Evolutionary conservation across 2,888 invertebrate species (phyloP).

Genomic region (Crioceris asparagi): DNA sequence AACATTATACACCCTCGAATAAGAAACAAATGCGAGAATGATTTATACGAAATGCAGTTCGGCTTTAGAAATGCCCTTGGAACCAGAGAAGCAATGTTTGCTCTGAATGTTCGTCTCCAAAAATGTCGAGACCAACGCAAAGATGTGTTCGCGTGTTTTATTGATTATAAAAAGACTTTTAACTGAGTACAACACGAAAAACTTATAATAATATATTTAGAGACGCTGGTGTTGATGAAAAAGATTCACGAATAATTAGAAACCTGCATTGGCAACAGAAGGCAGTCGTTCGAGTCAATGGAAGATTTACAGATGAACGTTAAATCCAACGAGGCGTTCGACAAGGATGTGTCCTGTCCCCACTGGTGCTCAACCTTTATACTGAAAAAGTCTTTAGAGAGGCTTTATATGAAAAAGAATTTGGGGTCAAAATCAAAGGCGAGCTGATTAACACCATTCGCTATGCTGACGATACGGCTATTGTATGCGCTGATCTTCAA

Average conservation of each 20-base stretch:
- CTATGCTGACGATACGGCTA: background rate
- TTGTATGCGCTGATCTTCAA: background rate
- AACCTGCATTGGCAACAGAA: conserved; percentile 5
- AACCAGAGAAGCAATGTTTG: conserved; percentile 9
- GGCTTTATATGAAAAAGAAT: no score
- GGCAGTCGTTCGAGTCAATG: conserved; percentile 4
- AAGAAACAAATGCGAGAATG: conserved; percentile 6
- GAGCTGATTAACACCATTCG: no score
- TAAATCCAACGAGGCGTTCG: no score
- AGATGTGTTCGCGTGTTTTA: conserved; percentile 8
- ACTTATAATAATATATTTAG: conserved; percentile 8
- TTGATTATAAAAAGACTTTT: conserved; percentile 13
- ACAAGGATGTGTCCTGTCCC: no score
- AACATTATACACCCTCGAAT: conserved; percentile 7
- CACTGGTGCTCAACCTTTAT: no score
- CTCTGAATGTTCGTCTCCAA: conserved; percentile 8
- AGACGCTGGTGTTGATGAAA: conserved; percentile 2
- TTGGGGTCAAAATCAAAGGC: no score
- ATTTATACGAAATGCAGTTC: conserved; percentile 8
- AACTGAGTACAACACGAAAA: conserved; percentile 10
- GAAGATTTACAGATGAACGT: conserved; percentile 8
- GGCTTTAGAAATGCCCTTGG: conserved; percentile 11
- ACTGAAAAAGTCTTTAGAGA: no score
- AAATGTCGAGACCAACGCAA: conserved; percentile 8
- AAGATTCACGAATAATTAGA: conserved; percentile 1